A percentile compares a stretch with the other conserved stretches of the same genome.
These are phyloP conservation scores for Podabrus alpinus DNA, from an alignment of 2,888 invertebrate genomes.

Conservation along the genomic window DNA sequence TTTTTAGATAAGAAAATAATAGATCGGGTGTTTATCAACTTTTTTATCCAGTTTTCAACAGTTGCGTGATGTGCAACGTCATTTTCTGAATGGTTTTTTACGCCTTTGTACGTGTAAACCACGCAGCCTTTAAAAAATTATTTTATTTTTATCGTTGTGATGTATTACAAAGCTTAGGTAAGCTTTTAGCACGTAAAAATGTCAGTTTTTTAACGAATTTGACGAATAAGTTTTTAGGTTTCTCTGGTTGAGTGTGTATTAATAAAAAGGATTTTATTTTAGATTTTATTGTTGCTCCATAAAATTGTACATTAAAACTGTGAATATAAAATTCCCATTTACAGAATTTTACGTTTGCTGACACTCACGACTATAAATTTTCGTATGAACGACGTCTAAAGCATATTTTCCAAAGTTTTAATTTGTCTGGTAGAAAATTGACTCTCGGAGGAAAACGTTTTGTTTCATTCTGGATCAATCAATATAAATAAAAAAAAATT, in stretches of 20 bases:
- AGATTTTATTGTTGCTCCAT: conserved; percentile 2
- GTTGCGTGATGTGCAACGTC: conserved; percentile 1
- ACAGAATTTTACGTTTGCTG: conserved; percentile 6
- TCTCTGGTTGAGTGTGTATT: neutral
- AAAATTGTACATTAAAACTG: conserved; percentile 18
- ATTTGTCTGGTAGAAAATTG: conserved; percentile 2
- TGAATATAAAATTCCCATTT: conserved; percentile 20
- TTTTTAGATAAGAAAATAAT: neutral
- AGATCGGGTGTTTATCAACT: neutral
- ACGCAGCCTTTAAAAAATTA: conserved; percentile 1
- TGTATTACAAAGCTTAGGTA: neutral
- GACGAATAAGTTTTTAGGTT: neutral
- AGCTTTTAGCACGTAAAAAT: neutral
- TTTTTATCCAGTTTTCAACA: neutral
- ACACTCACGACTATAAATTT: neutral
- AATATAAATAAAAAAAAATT: neutral
- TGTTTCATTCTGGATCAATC: neutral
- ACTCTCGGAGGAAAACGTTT: neutral
- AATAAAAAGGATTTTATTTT: neutral
- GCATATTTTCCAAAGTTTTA: neutral
- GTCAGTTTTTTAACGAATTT: neutral
- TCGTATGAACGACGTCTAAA: neutral
- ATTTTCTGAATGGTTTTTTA: neutral
- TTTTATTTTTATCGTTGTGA: conserved; percentile 1
- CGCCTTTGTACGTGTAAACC: conserved; percentile 3